Base-by-base conservation (phyloP, 2,888 invertebrate genomes). In the Pseudococcus longispinus region DNA sequence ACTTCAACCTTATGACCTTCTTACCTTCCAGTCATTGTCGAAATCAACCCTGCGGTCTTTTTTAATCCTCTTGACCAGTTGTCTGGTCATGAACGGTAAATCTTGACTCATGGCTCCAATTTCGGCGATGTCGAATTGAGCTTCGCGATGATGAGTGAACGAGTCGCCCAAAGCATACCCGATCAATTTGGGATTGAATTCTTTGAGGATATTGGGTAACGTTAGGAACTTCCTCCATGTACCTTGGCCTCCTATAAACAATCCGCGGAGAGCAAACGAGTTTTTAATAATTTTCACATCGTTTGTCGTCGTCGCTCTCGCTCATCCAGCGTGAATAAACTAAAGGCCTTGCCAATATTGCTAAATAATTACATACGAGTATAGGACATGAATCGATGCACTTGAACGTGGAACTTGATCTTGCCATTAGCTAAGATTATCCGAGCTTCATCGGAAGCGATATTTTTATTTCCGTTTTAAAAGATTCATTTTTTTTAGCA, bases 151-250 rank as follows among this genome's bases (percentile, higher is more conserved):
- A 46, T 90, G 91, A 0, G 92, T 91, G 15, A 92, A 90, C 0
- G 93, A 92, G 89, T 93, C 92, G 26, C 91, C 90, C 0, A 91
- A 87, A 0, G 94, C 92, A 88, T 93, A 94, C 0, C 94, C 94
- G 87, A 93, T 91, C 26, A 94, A 90, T 77, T 93, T 92, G 0
- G 93, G 93, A 90, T 94, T 94, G 90, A 93, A 94, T 90, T 92
- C 93, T 89, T 93, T 93, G 26, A 94, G 89, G 82, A 94, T 93
- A 90, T 94, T 93, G n/a, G 93, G 93, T 82, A 93, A 84, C 0
- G 93, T 93, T 18, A 93, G 89, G 89, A 90, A 92, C 87, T 91
- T 90, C 51, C 91, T 90, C 93, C 93, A 93, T 44, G 90, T 91
- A 13, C 90, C 91, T 89, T 92, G 91, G 0, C 93, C 93, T 15